Conservation (phyloP, 1,140 invertebrate species). For the Drosophila willistoni region DNA sequence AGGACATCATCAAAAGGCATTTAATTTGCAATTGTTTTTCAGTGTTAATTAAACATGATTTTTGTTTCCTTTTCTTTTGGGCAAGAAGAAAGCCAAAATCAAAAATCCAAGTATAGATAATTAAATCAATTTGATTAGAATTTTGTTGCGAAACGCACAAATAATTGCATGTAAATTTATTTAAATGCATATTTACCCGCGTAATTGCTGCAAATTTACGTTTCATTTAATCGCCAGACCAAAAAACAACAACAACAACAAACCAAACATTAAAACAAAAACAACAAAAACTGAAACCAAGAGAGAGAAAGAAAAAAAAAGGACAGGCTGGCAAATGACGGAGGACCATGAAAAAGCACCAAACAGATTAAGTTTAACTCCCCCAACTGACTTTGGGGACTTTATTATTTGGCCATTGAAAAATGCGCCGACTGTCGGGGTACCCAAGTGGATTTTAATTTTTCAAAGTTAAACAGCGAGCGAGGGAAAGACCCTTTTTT, state of each 20-base stretch:
- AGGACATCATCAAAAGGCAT: conserved; percentile 36
- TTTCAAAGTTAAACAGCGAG: conserved; percentile 76
- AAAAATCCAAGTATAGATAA: conserved; percentile 50
- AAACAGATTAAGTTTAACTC: conserved; percentile 77
- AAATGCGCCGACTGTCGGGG: conserved; percentile 59
- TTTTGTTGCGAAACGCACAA: conserved; percentile 56
- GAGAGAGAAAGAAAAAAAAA: conserved; percentile 2
- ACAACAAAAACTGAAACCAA: conserved; percentile 16
- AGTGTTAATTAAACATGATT: conserved; percentile 40
- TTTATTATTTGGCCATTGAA: conserved; percentile 81
- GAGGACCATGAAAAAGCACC: conserved; percentile 73
- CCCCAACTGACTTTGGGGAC: conserved; percentile 76
- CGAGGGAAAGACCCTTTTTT: conserved; percentile 63
- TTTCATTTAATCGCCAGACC: conserved; percentile 68
- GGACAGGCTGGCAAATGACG: conserved; percentile 55
- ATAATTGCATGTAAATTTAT: conserved; percentile 80
- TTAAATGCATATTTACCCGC: conserved; percentile 79
- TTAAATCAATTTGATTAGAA: conserved; percentile 64
- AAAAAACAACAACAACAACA: conserved; percentile 27
- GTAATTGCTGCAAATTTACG: conserved; percentile 79
- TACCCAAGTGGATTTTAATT: conserved; percentile 81
- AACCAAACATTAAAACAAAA: conserved; percentile 5
- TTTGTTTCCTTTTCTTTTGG: not conserved
- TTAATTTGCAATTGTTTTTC: conserved; percentile 66
- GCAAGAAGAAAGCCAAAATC: conserved; percentile 1